Base-by-base conservation (phyloP, 2,797 vertebrate species). In the Gallinago solitaria region DNA sequence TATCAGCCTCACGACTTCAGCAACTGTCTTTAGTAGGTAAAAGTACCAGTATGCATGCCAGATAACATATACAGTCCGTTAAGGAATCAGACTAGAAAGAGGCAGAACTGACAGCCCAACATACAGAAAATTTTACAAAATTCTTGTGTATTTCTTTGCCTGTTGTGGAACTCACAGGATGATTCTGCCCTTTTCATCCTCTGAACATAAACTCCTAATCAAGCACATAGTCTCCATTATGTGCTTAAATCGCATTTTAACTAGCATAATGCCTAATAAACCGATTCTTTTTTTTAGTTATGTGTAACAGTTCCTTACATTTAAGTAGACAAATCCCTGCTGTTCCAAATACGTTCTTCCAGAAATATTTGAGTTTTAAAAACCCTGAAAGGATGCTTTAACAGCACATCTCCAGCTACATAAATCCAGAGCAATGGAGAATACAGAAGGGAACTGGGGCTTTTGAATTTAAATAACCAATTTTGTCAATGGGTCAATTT, bases 401-500 rank as follows among this genome's bases (percentile, higher is more conserved):
- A 50, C 3, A 41, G 20, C 35, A 67, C n/a, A 67, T 83, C 60
- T 92, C 74, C 21, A 54, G 82, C 57, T 87, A 67, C 83, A 80
- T 37, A 96, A 96, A 94, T 89, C 95, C 73, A 79, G 80, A 60
- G 20, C 8, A 23, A 90, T 61, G 37, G 24, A 6, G 20, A 18
- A 57, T 87, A 24, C 41, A 11, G 76, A 63, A 87, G 67, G 76
- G 39, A 63, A 76, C 12, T 9, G n/a, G 41, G 57, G 83, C 90
- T 97, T 96, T 95, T 94, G 87, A 96, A 96, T 97, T 94, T 94
- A 96, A 96, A 97, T 86, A 81, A 88, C 41, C 54, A 84, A 28
- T 97, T 96, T 97, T 96, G 90, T 95, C 95, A 95, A 91, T 93
- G 67, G 96, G 93, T 96, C 92, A 76, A 43, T 97, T 94, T 96